These are phyloP conservation scores for Blastomussa wellsi DNA, from an alignment of 92 coral and sea anemone genomes.

Conservation along the genomic window DNA sequence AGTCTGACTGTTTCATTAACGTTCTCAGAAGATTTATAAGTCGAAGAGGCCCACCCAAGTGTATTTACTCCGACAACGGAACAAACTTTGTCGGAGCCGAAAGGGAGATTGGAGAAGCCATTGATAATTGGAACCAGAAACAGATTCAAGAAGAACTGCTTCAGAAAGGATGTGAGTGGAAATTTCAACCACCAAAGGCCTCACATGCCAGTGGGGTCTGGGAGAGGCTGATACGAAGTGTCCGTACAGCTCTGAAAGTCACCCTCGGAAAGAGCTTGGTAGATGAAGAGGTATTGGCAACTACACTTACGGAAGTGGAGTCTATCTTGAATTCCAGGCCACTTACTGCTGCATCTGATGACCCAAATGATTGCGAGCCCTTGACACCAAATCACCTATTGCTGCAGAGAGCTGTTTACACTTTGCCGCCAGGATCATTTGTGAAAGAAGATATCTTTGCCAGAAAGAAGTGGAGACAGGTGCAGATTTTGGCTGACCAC, in stretches of 20 bases:
- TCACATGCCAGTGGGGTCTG: conserved; percentile 57
- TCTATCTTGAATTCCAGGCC: conserved; percentile 58
- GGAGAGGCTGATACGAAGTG: conserved; percentile 61
- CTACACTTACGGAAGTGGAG: conserved; percentile 59
- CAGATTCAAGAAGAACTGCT: conserved; percentile 42
- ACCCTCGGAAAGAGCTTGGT: conserved; percentile 48
- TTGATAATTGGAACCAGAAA: conserved; percentile 39
- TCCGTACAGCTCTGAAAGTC: conserved; percentile 41
- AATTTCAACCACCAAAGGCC: conserved; percentile 61
- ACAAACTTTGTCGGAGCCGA: conserved; percentile 62
- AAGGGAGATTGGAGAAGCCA: conserved; percentile 36
- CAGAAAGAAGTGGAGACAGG: conserved; percentile 63
- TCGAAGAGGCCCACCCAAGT: conserved; percentile 53
- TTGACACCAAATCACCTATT: conserved; percentile 65
- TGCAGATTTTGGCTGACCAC: conserved; percentile 52
- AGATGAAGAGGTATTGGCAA: conserved; percentile 50
- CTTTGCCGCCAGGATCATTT: conserved; percentile 57
- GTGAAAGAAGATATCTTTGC: conserved; percentile 46
- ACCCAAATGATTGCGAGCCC: conserved; percentile 53
- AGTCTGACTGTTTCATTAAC: conserved; percentile 41
- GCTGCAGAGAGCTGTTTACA: conserved; percentile 37
- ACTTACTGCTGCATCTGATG: conserved; percentile 54
- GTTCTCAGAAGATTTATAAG: conserved; percentile 46
- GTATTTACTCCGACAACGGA: conserved; percentile 55
- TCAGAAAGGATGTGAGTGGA: conserved; percentile 56